Evolutionary conservation across 2,888 invertebrate species (phyloP).

Genomic region (Protodeltote pygarga): DNA sequence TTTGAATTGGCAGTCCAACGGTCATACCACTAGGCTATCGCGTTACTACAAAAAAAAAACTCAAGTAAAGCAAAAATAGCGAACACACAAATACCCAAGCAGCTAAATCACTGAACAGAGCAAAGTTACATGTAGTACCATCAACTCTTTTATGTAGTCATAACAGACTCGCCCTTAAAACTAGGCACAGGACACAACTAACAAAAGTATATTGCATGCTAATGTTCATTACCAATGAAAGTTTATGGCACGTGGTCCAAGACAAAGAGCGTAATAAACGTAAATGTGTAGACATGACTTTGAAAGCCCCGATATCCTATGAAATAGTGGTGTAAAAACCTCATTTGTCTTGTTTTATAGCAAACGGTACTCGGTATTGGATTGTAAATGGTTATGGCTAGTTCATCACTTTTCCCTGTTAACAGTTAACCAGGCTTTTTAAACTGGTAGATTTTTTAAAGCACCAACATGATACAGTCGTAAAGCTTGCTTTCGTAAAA

Average conservation of each 20-base stretch:
- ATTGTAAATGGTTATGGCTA: background rate
- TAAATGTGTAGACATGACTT: constrained; percentile 25
- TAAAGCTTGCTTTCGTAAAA: too few relatives aligned
- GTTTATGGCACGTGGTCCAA: constrained; percentile 25
- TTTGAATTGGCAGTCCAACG: too few relatives aligned
- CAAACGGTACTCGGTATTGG: constrained; percentile 1
- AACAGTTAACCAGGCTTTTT: constrained; percentile 3
- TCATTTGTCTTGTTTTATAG: constrained; percentile 25
- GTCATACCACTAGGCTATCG: too few relatives aligned
- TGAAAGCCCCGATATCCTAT: constrained; percentile 18
- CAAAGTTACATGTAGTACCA: too few relatives aligned
- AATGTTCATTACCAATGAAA: constrained; percentile 40
- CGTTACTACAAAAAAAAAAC: too few relatives aligned
- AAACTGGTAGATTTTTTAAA: background rate
- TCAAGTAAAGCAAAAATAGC: too few relatives aligned
- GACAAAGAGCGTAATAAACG: constrained; percentile 25
- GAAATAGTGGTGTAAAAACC: constrained; percentile 14
- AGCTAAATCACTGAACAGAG: too few relatives aligned
- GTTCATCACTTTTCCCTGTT: background rate
- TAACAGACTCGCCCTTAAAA: constrained; percentile 6
- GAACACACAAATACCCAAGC: too few relatives aligned
- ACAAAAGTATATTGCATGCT: constrained; percentile 35
- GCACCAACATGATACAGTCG: too few relatives aligned
- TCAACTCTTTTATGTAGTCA: background rate
- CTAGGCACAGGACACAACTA: constrained; percentile 12